Base-by-base conservation (phyloP, 2,797 vertebrate genomes). In the Sebastes hubbsi region DNA sequence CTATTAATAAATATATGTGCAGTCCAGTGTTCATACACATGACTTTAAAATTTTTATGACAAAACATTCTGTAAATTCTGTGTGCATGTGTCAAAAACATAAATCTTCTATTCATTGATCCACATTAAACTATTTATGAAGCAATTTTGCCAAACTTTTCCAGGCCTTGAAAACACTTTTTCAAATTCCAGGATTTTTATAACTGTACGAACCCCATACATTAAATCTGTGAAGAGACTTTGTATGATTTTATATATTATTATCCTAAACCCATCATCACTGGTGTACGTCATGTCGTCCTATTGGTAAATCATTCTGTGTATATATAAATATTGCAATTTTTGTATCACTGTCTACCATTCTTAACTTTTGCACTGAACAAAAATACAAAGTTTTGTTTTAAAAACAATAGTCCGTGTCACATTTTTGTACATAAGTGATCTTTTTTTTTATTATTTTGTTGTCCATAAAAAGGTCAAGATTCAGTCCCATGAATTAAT, bases 401-500 rank as follows among this genome's bases (percentile, higher is more conserved):
- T 46, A 20, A 80, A 87, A 78, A 58, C 56, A 86, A 78, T 22
- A 13, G 10, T 59, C 22, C 7, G 7, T 66, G 64, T 79, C 16
- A 64, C 36, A 30, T 81, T 89, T 94, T 94, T 92, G 88, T 95
- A 95, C 90, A 93, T 91, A 95, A 95, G 90, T 93, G 91, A 91
- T 92, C 64, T 89, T 93, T 84, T 89, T 93, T 84, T 92, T 94
- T 85, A 87, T 92, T 91, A 86, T 91, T 88, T 90, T 82, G 85
- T 93, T 73, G 90, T 94, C 92, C 90, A 95, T 95, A 95, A 95
- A 95, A 95, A 95, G 93, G 93, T 95, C 92, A 94, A 94, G 93
- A 92, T 94, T 95, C 92, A 93, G 91, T 94, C 90, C 90, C 91
- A 94, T 94, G 89, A 94, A 93, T 94, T 92, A 88, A 93, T 90